Evolutionary conservation across 2,888 invertebrate genomes (phyloP).

Genomic region (Deroplatys truncata): DNA sequence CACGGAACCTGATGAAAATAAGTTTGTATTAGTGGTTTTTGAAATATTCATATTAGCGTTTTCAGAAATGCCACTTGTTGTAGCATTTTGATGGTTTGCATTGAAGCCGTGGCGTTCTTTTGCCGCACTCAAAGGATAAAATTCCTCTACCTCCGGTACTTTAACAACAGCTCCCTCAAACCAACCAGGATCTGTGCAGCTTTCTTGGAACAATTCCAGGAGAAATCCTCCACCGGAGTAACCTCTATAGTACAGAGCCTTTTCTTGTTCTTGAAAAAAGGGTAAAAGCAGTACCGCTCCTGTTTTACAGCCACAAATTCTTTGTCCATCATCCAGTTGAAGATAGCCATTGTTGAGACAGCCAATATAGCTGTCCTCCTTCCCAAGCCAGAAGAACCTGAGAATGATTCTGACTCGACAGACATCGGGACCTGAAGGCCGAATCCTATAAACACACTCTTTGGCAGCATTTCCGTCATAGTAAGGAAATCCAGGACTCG

Average conservation of each 20-base stretch:
- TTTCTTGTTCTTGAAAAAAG: background rate
- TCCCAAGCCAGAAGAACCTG: conserved; percentile 53
- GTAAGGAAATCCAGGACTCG: conserved; percentile 56
- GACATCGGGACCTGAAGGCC: conserved; percentile 46
- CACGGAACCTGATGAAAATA: background rate
- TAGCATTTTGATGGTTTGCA: background rate
- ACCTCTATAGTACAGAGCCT: background rate
- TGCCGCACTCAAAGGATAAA: background rate
- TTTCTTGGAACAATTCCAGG: background rate
- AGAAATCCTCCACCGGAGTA: background rate
- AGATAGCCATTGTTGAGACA: conserved; percentile 38
- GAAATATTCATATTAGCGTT: background rate
- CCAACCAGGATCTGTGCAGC: background rate
- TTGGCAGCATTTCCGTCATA: conserved; percentile 39
- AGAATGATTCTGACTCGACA: conserved; percentile 53
- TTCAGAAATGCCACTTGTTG: background rate
- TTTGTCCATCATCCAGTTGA: conserved; percentile 45
- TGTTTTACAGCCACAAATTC: conserved; percentile 55
- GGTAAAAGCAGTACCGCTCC: conserved; percentile 39
- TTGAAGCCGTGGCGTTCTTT: background rate
- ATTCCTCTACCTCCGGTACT: background rate
- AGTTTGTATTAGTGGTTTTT: background rate
- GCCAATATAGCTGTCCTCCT: conserved; percentile 36
- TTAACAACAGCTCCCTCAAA: background rate
- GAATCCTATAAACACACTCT: conserved; percentile 52